A percentile compares a stretch with the other conserved stretches of the same genome.
These are phyloP conservation scores for Agelaius tricolor DNA, from an alignment of 2,113 vertebrate species.

Conservation along the genomic window DNA sequence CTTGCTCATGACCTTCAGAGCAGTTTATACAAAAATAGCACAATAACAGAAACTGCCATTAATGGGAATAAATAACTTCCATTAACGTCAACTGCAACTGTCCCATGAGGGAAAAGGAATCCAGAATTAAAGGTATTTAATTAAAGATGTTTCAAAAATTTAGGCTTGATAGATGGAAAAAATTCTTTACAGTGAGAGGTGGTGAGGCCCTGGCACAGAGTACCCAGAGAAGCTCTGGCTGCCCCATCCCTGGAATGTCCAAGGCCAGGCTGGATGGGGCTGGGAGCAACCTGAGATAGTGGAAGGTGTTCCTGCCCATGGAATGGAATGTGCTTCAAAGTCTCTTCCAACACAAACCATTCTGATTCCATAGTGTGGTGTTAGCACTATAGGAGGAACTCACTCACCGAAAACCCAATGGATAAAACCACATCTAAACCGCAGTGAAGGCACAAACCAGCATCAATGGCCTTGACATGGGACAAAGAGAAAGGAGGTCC, in stretches of 20 bases:
- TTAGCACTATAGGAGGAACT: neutral
- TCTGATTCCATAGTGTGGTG: neutral
- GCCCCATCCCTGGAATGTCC: neutral
- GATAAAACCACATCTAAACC: neutral
- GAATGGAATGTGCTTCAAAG: fast-evolving
- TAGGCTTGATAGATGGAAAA: neutral
- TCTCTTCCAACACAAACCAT: neutral
- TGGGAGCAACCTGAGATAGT: neutral
- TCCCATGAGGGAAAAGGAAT: slow-evolving; percentile 29
- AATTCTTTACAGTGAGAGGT: neutral
- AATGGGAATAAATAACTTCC: slow-evolving; percentile 48
- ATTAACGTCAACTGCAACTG: slow-evolving; percentile 9
- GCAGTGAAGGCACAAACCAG: neutral
- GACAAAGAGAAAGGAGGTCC: neutral
- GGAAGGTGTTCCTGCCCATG: neutral
- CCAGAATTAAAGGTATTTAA: slow-evolving; percentile 36
- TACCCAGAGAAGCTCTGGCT: neutral
- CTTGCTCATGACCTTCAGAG: neutral
- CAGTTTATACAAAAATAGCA: neutral
- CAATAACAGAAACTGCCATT: slow-evolving; percentile 39
- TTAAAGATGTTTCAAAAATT: neutral
- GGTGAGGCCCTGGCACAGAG: fast-evolving
- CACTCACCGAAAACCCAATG: neutral
- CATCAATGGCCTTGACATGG: neutral
- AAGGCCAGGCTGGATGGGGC: fast-evolving